These are phyloP conservation scores for Struthidea cinerea DNA, from an alignment of 2,113 vertebrate species.

Conservation along the genomic window DNA sequence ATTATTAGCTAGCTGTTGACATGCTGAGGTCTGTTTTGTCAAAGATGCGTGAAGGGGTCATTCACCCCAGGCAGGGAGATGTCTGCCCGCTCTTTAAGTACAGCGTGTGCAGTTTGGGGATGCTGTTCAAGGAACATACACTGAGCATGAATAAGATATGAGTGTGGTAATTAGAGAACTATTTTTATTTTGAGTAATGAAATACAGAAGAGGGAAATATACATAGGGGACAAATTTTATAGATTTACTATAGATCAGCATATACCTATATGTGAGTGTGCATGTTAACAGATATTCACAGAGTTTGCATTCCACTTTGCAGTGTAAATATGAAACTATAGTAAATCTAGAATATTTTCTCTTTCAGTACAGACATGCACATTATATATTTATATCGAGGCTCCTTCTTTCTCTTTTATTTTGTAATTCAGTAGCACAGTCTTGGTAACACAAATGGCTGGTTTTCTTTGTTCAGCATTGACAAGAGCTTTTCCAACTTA, in stretches of 20 bases:
- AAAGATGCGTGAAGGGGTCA: neutral
- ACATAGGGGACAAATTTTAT: neutral
- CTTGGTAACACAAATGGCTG: constrained; percentile 47
- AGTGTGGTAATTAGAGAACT: neutral
- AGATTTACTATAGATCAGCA: neutral
- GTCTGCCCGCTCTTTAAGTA: neutral
- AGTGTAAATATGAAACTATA: neutral
- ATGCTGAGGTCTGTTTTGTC: neutral
- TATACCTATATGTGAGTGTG: neutral
- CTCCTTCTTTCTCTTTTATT: neutral
- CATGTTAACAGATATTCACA: neutral
- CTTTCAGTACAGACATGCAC: accelerated
- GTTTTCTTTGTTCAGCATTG: constrained; percentile 48
- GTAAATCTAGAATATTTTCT: neutral
- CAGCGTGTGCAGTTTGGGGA: neutral
- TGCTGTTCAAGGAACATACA: neutral
- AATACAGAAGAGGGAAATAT: neutral
- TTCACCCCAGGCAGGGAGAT: neutral
- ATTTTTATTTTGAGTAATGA: neutral
- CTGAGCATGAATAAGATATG: neutral
- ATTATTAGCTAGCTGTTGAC: neutral
- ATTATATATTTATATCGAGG: neutral
- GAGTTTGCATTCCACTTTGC: neutral
- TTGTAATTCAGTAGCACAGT: constrained; percentile 44
- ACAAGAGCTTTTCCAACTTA: constrained; percentile 59